Conservation (phyloP, 2,888 invertebrate genomes). For the Chrysolina oricalcia region DNA sequence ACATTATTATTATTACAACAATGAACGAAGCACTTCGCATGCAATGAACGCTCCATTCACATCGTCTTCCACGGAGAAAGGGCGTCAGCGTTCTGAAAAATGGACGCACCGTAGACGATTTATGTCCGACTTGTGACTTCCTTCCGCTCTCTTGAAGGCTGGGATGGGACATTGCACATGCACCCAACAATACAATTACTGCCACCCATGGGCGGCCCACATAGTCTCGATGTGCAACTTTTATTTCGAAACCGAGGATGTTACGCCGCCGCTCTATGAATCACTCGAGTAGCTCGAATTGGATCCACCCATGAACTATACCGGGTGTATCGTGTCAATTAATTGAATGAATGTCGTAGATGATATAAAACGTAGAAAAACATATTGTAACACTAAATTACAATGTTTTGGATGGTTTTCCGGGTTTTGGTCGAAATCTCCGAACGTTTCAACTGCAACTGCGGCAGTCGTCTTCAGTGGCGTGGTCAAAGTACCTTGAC, state of each 20-base stretch:
- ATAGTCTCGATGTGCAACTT: conserved; percentile 46
- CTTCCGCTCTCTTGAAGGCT: conserved; percentile 30
- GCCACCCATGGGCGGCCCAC: conserved; percentile 45
- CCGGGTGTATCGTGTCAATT: not conserved
- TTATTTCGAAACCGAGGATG: conserved; percentile 47
- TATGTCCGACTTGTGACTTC: conserved; percentile 36
- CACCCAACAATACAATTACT: conserved; percentile 38
- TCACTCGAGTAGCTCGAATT: conserved; percentile 31
- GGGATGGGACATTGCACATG: conserved; percentile 36
- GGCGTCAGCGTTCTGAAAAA: conserved; percentile 31
- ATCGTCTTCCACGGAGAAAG: not conserved
- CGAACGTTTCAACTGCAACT: too few species aligned
- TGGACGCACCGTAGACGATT: conserved; percentile 32
- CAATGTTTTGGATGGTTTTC: too few species aligned
- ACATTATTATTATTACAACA: too few species aligned
- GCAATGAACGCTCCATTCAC: not conserved
- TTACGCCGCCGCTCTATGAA: conserved; percentile 37
- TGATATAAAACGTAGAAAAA: too few species aligned
- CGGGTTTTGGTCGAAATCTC: too few species aligned
- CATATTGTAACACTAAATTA: too few species aligned
- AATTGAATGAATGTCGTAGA: too few species aligned
- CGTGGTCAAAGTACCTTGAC: too few species aligned
- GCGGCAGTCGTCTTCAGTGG: too few species aligned
- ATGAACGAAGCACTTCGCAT: too few species aligned
- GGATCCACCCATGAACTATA: conserved; percentile 25